These are phyloP conservation scores for Psittacus erithacus DNA, from an alignment of 2,113 vertebrate genomes.

Conservation along the genomic window DNA sequence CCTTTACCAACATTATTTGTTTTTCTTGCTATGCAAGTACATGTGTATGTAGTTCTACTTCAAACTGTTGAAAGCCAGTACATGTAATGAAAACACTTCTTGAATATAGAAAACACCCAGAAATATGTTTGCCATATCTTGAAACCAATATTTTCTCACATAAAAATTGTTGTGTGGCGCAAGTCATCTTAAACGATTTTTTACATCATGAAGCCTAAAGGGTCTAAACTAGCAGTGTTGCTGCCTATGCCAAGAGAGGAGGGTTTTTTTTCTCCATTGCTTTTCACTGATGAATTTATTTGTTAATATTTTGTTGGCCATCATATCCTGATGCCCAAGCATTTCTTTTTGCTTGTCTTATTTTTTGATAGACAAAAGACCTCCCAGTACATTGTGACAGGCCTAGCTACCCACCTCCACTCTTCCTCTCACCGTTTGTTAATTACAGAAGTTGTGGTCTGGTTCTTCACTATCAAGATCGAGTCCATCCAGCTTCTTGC, in stretches of 20 bases:
- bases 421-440: constrained; percentile 11
- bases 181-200: neutral
- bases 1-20: neutral
- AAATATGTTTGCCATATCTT: neutral
- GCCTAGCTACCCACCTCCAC: constrained; percentile 11
- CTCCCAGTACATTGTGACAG: neutral
- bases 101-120: neutral
- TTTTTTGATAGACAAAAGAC: constrained; percentile 22
- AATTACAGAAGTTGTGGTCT: constrained; percentile 1
- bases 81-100: neutral
- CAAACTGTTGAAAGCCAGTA: neutral
- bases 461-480: constrained; percentile 11
- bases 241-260: neutral
- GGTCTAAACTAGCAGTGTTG: neutral
- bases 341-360: neutral
- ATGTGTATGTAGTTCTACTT: neutral
- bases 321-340: neutral
- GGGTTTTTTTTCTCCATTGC: neutral
- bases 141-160: neutral
- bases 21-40: neutral
- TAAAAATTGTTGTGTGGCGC: neutral
- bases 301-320: neutral
- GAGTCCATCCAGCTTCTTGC: neutral
- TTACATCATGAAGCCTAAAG: neutral
- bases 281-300: neutral